These are phyloP conservation scores for Theonella swinhoei DNA, from an alignment of 37 sponge, comb jelly and placozoan genomes.

Conservation along the genomic window DNA sequence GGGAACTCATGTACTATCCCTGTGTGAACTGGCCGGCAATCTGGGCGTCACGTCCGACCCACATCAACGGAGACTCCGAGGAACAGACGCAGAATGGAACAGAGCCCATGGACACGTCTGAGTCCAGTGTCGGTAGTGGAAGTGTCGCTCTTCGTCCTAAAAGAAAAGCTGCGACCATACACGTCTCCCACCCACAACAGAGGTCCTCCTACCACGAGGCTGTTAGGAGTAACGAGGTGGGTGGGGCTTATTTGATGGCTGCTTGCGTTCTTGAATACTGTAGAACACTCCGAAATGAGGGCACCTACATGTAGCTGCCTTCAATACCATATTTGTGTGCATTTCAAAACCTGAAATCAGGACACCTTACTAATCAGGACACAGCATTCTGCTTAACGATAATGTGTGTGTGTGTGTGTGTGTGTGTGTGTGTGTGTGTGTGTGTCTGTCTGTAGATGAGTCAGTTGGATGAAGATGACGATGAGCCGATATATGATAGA, in stretches of 20 bases:
- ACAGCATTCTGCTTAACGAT: no score
- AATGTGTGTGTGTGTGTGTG: no score
- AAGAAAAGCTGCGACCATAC: not conserved
- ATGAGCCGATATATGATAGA: conserved; percentile 49
- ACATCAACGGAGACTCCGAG: conserved; percentile 25
- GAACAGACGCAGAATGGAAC: conserved; percentile 19
- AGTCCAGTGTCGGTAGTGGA: not conserved
- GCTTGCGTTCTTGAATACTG: not conserved
- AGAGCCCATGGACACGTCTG: not conserved
- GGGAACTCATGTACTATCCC: conserved; percentile 22
- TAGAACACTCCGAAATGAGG: no score
- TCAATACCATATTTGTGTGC: no score
- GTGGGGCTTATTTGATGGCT: not conserved
- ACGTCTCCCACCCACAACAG: not conserved
- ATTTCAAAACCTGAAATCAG: no score
- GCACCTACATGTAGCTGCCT: no score
- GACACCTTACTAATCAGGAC: no score
- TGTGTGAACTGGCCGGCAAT: conserved; percentile 45
- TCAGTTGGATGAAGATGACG: no score
- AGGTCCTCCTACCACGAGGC: not conserved
- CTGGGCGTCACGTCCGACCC: conserved; percentile 41
- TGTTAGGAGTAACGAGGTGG: not conserved
- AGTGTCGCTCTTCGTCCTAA: not conserved
- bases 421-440: no score
- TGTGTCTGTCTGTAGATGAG: no score